Evolutionary conservation across 2,888 invertebrate genomes (phyloP), one percentile per base, ranked within the genome.

Genomic region (Ariolimax columbianus): DNA sequence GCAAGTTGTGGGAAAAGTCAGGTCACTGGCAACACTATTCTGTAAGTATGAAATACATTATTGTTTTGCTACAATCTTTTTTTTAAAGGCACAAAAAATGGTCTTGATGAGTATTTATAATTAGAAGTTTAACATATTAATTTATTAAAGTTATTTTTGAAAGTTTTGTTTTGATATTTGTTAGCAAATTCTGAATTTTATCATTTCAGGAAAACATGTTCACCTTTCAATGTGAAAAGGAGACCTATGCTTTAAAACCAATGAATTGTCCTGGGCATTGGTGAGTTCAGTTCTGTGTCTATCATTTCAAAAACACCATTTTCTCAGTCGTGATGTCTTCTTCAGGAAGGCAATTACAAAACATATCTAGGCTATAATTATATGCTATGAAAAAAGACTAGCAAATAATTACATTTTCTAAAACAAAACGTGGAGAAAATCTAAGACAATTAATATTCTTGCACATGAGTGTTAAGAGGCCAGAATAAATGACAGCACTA

Each of bases 241-340:
- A 99, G 93, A 97, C 96, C 11, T 99, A 97, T 94, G 99, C 98
- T 0, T 95, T 99, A 88, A 99, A 99, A 93, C 99, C 99, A 0
- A 99, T 99, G 99, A 99, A 99, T 94, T 99, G 99, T 92, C 99
- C 99, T 0, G 99, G 99, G 0, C 99, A 99, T 94, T 99, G 99
- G 97, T 97, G 92, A 95, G 95, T 93, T 63, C 38, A 30, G 19
- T 51, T 23, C 7, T n/a, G 26, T 26, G n/a, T 63, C 4, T 3
- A 1, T n/a, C n/a, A n/a, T 63, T 14, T 63, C 6, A n/a, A n/a
- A 7, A n/a, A 63, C n/a, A n/a, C 4, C n/a, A 2, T 63, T 4
- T n/a, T 3, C 6, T 11, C 59, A 4, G n/a, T 63, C 26, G n/a
- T n/a, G 6, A n/a, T n/a, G 26, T n/a, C n/a, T 63, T n/a, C n/a